These are phyloP conservation scores for Microctonus aethiopoides DNA, from an alignment of 2,888 invertebrate species.

Conservation along the genomic window DNA sequence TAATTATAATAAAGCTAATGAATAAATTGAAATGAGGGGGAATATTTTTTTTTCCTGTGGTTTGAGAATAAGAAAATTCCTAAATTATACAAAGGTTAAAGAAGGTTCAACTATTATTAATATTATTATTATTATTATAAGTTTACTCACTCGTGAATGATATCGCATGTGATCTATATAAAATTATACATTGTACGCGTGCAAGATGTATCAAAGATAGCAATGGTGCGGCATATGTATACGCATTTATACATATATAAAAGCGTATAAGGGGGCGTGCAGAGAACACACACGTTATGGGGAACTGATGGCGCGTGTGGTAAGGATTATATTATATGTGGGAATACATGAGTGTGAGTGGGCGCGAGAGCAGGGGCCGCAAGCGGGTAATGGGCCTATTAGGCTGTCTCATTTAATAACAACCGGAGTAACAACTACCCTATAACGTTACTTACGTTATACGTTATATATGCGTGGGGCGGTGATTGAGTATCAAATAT, in stretches of 20 bases:
- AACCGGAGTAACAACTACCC: slow-evolving; percentile 64
- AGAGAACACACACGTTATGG: slow-evolving; percentile 29
- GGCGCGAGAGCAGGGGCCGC: slow-evolving; percentile 34
- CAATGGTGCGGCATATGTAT: slow-evolving; percentile 22
- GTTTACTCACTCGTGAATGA: slow-evolving; percentile 25
- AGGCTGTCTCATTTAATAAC: slow-evolving; percentile 68
- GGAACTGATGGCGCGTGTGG: slow-evolving; percentile 54
- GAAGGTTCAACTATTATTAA: slow-evolving; percentile 15
- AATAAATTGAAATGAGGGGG: too few species aligned
- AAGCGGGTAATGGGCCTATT: slow-evolving; percentile 65
- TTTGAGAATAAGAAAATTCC: too few species aligned
- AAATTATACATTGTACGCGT: slow-evolving; percentile 24
- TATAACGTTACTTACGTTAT: slow-evolving; percentile 64
- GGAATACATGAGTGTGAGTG: slow-evolving; percentile 53
- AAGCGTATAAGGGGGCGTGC: slow-evolving; percentile 42
- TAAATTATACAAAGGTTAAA: too few species aligned
- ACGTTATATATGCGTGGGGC: slow-evolving; percentile 48
- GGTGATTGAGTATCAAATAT: slow-evolving; percentile 52
- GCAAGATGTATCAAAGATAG: slow-evolving; percentile 32
- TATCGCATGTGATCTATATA: slow-evolving; percentile 29
- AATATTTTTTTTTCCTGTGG: too few species aligned
- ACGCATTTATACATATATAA: background rate
- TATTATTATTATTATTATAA: too few species aligned
- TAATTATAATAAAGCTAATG: too few species aligned
- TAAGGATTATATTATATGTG: slow-evolving; percentile 63